Evolutionary conservation across 2,888 invertebrate genomes (phyloP), one percentile per base, ranked within the genome.

Genomic region (Blastobasis adustella): DNA sequence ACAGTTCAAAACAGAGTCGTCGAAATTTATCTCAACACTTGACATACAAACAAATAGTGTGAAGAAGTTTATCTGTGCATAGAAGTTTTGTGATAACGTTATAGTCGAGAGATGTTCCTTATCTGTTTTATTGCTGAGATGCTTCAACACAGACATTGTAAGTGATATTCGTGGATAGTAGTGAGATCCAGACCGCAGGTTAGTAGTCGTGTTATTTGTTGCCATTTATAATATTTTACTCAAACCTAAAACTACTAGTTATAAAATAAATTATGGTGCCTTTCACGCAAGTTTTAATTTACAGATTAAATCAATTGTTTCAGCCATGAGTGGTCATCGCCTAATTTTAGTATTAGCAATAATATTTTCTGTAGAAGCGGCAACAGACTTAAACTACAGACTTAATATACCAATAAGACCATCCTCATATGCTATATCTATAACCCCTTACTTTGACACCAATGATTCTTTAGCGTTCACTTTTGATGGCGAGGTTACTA

Each of bases 401-500:
- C 65, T 88, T 1, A 81, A 84, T 51, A 76, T 77, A 0, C 66
- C 76, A 0, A 77, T 93, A 1, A 62, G 59, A 5, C 93, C 93
- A 0, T 70, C 65, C 4, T 70, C 75, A 1, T 94, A 93, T 58
- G 74, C 84, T 0, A 73, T 93, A 1, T 63, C 73, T 0, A 71
- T 93, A 4, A 79, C 73, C 0, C 91, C 92, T 1, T 83, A 89
- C 57, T 84, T 92, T 5, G 74, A 87, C 4, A 84, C 85, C 1
- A 71, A 68, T 1, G 69, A 84, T 48, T 71, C 66, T 0, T 70
- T 57, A 43, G 74, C 71, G 0, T 90, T 90, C 58, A 82, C 77
- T 0, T 91, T 90, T 54, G 70, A 78, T 4, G 91, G 91, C 8
- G 73, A 71, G 60, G 86, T 89, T 0, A 67, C 65, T 23, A 90